Evolutionary conservation across 2,888 invertebrate species (phyloP), one percentile per base, ranked within the genome.

Genomic region (Acleris cristana): DNA sequence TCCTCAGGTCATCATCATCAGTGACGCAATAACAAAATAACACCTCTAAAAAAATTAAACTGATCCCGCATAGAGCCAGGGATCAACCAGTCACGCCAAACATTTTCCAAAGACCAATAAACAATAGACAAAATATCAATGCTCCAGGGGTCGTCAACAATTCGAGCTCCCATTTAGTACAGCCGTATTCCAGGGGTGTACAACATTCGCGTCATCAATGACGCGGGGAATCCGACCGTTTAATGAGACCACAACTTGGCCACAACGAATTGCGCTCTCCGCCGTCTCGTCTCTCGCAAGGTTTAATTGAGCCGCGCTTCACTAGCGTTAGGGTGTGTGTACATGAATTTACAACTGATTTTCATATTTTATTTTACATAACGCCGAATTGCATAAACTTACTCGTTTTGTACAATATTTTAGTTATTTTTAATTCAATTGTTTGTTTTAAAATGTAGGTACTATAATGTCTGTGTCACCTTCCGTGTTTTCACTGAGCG

Each of bases 241-340:
- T 75, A 78, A 77, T 78, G 75, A 74, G 72, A 76, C 79, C 75
- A 67, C 77, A 74, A 71, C 71, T 72, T 70, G 69, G 69, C 82
- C 85, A 71, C 87, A 82, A 85, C 80, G 85, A 83, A 84, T 86
- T 81, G 86, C 82, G 76, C 75, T 74, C 74, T 70, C 70, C 71
- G 78, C 77, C 62, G 67, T 62, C 58, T 61, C 69, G 54, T 65
- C 65, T 65, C 59, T 59, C 64, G 52, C 69, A 44, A 51, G 58
- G 52, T 61, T 72, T 71, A 72, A 71, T 72, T 72, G 72, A 68
- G 68, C 65, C 62, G 21, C 53, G 60, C 69, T 62, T 57, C 53
- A 58, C 58, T 49, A 55, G 64, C 40, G 64, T 64, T 59, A 64
- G 68, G 68, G 54, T 49, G 59, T 26, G 34, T 26, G 3, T 59